A percentile compares a stretch with the other conserved stretches of the same genome.
Conservation (phyloP, 2,797 vertebrate species). For the Macroramphosus scolopax region DNA sequence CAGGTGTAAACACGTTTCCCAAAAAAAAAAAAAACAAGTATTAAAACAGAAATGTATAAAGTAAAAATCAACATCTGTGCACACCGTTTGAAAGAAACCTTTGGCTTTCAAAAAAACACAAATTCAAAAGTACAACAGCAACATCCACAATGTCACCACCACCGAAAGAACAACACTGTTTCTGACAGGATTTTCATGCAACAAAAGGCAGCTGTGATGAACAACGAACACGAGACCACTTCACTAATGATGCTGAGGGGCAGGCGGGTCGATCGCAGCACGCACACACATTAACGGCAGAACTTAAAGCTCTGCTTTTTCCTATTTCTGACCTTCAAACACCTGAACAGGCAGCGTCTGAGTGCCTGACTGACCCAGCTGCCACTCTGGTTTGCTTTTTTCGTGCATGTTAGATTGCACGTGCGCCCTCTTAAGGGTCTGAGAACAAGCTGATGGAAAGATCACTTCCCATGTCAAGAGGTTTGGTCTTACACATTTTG, state of each 20-base stretch:
- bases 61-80: slow-evolving; percentile 70
- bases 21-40: slow-evolving; percentile 66
- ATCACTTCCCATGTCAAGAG: slow-evolving; percentile 38
- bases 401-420: slow-evolving; percentile 25
- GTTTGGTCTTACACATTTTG: slow-evolving; percentile 28
- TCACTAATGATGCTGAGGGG: slow-evolving; percentile 52
- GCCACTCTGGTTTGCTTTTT: slow-evolving; percentile 19
- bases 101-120: slow-evolving; percentile 76
- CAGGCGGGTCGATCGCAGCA: slow-evolving; percentile 41
- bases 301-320: slow-evolving; percentile 40
- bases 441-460: slow-evolving; percentile 21
- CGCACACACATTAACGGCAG: slow-evolving; percentile 30
- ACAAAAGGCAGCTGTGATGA: slow-evolving; percentile 77
- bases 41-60: slow-evolving; percentile 64
- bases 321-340: slow-evolving; percentile 36
- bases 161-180: slow-evolving; percentile 51
- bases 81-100: slow-evolving; percentile 72
- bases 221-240: slow-evolving; percentile 53
- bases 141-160: slow-evolving; percentile 58
- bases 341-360: slow-evolving; percentile 25
- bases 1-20: slow-evolving; percentile 81
- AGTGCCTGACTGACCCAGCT: slow-evolving; percentile 31
- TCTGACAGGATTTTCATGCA: slow-evolving; percentile 72
- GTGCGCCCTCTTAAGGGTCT: slow-evolving; percentile 23
- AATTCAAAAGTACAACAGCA: slow-evolving; percentile 65